Base-by-base conservation (phyloP, 2,113 vertebrate species). In the Paratilapia polleni region DNA sequence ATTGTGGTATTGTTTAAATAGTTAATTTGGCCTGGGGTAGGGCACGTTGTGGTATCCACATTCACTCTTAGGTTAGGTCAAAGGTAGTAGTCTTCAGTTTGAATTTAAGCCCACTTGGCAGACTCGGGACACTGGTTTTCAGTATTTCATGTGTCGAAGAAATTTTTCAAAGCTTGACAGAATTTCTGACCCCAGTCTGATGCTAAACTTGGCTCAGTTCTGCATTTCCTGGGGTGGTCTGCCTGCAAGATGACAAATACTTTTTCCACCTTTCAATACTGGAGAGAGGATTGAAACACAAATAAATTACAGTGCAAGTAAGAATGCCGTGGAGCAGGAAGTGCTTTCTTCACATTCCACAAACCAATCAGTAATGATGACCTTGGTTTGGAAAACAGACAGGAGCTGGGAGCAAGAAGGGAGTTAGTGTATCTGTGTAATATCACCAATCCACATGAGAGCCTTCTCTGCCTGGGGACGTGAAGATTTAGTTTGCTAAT, bases 301-400 rank as follows among this genome's bases (percentile, higher is more conserved):
- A 88, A 92, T 90, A 93, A 92, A 87, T 91, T 64, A 91, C 62
- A 59, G 77, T 7, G 52, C 61, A 20, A 73, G 61, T 8, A 77
- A 76, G 87, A 90, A 88, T 78, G 84, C 73, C 1, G 60, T 78
- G 58, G 83, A 89, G 85, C 86, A 92, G 91, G 87, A 91, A 92
- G 86, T 61, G 82, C 81, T 87, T 78, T 88, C 68, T 77, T 49
- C 74, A 20, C 89, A 86, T 91, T 89, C 88, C 88, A 14, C 49
- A 34, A 73, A 75, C 82, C 85, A 82, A 84, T 90, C 76, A 76
- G 82, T 2, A 54, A 63, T 17, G 82, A 82, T 54, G 87, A 89
- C 88, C 84, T 81, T 10, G 66, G 79, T 66, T 64, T 87, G 87
- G 83, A 73, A 76, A 80, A 77, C 80, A 85, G 78, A 70, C 49